Conservation (phyloP, 1,140 invertebrate genomes). For the Zaprionus camerounensis region DNA sequence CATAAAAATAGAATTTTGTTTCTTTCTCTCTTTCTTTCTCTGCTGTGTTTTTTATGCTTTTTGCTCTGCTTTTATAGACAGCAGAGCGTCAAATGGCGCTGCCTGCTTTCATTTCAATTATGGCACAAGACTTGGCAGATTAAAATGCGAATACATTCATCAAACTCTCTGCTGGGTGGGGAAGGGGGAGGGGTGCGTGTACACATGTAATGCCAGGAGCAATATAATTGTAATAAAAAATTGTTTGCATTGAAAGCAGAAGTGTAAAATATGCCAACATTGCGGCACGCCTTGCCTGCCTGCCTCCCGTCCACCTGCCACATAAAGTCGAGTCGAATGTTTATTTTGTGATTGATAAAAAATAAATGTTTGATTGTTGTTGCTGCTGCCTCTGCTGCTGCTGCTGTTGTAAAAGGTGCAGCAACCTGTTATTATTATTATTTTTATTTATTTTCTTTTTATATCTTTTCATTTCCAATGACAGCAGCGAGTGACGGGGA, state of each 20-base stretch:
- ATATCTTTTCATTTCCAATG: conserved; percentile 57
- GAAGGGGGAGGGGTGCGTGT: background rate
- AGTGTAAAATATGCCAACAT: conserved; percentile 61
- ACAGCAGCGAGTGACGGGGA: conserved; percentile 45
- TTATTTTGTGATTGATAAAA: conserved; percentile 81
- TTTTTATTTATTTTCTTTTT: conserved; percentile 15
- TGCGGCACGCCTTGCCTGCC: conserved; percentile 20
- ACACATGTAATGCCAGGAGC: conserved; percentile 54
- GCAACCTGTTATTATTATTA: conserved; percentile 57
- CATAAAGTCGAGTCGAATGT: conserved; percentile 60
- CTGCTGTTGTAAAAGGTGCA: conserved; percentile 47
- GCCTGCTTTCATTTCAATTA: conserved; percentile 77
- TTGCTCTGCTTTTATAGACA: conserved; percentile 50
- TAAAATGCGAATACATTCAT: conserved; percentile 54
- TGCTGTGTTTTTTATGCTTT: background rate
- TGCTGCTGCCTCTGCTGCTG: conserved; percentile 10
- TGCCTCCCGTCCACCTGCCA: conserved; percentile 6
- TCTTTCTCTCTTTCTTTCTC: background rate
- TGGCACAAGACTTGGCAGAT: conserved; percentile 54
- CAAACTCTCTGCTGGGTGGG: background rate
- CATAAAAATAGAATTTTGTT: conserved; percentile 59
- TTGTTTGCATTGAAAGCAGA: conserved; percentile 65
- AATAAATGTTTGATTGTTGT: conserved; percentile 63
- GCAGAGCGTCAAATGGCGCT: conserved; percentile 61
- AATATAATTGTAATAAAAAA: conserved; percentile 78